Evolutionary conservation across 2,797 vertebrate genomes (phyloP).

Genomic region (Numenius phaeopus): DNA sequence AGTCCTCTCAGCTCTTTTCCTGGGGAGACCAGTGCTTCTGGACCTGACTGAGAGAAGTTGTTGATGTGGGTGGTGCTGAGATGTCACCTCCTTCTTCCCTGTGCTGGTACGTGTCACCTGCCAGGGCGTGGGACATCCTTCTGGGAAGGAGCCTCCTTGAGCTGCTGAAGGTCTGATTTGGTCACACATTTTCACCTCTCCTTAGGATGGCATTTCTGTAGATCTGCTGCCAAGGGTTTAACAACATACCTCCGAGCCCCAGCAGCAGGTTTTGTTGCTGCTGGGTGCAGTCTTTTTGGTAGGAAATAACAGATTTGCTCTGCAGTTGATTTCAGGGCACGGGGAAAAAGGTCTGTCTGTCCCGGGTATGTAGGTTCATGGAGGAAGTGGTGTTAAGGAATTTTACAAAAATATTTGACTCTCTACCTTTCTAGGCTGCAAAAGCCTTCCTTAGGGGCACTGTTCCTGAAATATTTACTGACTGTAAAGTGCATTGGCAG

Average conservation of each 20-base stretch:
- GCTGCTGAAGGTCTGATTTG: neutral
- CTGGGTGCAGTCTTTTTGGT: neutral
- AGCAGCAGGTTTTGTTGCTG: neutral
- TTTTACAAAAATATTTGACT: neutral
- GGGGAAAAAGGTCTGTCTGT: neutral
- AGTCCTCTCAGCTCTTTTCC: neutral
- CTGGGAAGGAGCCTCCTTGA: neutral
- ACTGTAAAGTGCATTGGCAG: neutral
- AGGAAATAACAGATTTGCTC: neutral
- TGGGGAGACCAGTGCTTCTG: neutral
- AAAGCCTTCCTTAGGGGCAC: slow-evolving; percentile 12
- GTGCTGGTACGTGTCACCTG: neutral
- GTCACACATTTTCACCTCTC: accelerated
- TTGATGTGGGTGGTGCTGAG: neutral
- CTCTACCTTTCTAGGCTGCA: neutral
- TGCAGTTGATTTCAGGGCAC: neutral
- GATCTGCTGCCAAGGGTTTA: neutral
- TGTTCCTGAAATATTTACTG: neutral
- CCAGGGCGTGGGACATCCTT: accelerated
- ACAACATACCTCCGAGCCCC: accelerated
- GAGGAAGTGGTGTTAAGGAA: neutral
- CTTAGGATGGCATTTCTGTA: neutral
- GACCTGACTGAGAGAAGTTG: neutral
- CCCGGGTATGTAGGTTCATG: neutral
- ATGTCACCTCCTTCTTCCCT: neutral